Evolutionary conservation across 2,113 vertebrate species (phyloP).

Genomic region (Stomatorhinus ivindoensis): DNA sequence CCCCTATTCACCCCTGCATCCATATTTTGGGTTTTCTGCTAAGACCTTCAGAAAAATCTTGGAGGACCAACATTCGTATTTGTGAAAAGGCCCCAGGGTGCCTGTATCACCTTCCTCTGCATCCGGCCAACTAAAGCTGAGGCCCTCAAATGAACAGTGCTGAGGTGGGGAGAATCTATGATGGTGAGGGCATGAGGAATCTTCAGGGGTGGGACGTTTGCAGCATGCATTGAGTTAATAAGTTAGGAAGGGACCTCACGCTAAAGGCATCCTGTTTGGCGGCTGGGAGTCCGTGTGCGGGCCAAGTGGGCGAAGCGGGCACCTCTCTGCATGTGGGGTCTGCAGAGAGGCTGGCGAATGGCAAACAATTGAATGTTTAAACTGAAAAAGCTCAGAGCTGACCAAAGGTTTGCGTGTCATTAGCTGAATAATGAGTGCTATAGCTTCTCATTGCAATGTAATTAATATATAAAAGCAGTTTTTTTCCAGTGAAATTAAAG

Average conservation of each 20-base stretch:
- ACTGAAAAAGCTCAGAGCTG: neutral
- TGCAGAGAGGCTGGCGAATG: neutral
- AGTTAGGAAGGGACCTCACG: neutral
- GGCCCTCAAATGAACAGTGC: neutral
- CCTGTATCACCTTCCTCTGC: neutral
- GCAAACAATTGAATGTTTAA: neutral
- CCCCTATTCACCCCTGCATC: neutral
- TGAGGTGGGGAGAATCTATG: neutral
- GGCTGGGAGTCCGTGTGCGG: neutral
- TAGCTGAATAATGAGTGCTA: neutral
- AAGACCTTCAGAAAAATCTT: neutral
- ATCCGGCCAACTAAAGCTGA: neutral
- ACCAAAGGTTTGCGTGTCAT: neutral
- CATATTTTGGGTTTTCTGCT: neutral
- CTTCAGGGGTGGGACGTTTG: neutral
- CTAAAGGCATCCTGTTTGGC: neutral
- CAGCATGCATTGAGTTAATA: neutral
- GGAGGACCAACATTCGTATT: neutral
- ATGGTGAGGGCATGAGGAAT: neutral
- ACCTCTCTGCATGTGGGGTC: neutral
- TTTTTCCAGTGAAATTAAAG: neutral
- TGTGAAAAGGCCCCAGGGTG: neutral
- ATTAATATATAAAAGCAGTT: neutral
- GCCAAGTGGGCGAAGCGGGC: neutral
- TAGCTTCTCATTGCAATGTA: neutral